Conservation (phyloP, 2,797 vertebrate species). For the Thamnophis elegans region DNA sequence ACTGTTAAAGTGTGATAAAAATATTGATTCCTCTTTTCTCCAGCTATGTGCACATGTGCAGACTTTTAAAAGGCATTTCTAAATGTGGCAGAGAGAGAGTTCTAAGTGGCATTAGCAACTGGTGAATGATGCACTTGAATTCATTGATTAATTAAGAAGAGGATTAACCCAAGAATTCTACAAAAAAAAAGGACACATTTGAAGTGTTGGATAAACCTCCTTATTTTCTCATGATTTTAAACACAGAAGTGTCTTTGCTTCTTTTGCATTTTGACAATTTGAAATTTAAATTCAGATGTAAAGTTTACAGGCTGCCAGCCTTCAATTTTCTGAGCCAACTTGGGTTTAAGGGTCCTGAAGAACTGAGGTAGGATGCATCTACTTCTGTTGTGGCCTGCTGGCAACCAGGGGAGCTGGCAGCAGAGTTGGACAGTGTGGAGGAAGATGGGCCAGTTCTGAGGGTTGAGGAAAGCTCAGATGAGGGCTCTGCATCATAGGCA, state of each 20-base stretch:
- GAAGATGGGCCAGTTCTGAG: no score
- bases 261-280: not conserved
- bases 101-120: not conserved
- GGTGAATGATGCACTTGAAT: constrained; percentile 1
- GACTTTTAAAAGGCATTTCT: not conserved
- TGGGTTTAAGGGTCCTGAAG: not conserved
- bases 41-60: no score
- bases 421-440: no score
- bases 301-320: not conserved
- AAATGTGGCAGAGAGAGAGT: constrained; percentile 4
- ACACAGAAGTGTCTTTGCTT: not conserved
- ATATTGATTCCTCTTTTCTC: not conserved
- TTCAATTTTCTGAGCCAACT: not conserved
- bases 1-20: constrained; percentile 10
- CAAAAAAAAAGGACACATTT: not conserved
- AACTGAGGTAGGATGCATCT: not conserved
- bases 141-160: not conserved
- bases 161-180: not conserved
- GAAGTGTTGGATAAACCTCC: not conserved
- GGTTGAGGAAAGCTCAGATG: no score
- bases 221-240: not conserved
- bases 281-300: not conserved
- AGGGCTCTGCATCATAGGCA: no score
- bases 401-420: no score
- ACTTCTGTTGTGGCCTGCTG: not conserved